These are phyloP conservation scores for Pteropus alecto DNA, from an alignment of 2,113 vertebrate genomes.

Conservation along the genomic window DNA sequence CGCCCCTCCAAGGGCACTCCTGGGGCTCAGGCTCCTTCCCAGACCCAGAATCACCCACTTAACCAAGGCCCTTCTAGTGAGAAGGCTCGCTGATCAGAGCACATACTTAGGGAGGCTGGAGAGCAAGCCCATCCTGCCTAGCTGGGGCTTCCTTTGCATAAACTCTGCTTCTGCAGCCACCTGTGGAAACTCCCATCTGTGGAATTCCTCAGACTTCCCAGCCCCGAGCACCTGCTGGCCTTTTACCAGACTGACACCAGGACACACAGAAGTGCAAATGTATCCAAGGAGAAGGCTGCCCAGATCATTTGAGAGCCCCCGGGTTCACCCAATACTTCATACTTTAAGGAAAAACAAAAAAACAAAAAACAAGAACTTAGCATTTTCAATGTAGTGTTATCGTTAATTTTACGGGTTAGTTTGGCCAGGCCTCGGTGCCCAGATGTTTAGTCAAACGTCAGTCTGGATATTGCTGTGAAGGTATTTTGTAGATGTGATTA, in stretches of 20 bases:
- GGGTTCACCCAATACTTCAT: background rate
- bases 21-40: background rate
- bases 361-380: background rate
- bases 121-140: no score
- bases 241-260: no score
- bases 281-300: background rate
- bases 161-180: background rate
- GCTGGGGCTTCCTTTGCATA: rapidly evolving
- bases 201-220: background rate
- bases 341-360: no score
- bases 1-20: background rate
- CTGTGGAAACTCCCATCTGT: background rate
- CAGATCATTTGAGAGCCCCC: no score
- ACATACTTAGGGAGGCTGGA: background rate
- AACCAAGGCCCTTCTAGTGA: background rate
- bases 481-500: background rate
- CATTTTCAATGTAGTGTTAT: background rate
- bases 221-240: background rate
- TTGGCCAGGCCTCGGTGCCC: background rate
- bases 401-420: background rate
- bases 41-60: background rate
- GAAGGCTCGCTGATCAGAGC: no score
- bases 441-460: background rate
- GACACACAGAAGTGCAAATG: rapidly evolving
- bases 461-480: background rate